Base-by-base conservation (phyloP, 2,888 invertebrate species). In the Phrixothrix hirtus region DNA sequence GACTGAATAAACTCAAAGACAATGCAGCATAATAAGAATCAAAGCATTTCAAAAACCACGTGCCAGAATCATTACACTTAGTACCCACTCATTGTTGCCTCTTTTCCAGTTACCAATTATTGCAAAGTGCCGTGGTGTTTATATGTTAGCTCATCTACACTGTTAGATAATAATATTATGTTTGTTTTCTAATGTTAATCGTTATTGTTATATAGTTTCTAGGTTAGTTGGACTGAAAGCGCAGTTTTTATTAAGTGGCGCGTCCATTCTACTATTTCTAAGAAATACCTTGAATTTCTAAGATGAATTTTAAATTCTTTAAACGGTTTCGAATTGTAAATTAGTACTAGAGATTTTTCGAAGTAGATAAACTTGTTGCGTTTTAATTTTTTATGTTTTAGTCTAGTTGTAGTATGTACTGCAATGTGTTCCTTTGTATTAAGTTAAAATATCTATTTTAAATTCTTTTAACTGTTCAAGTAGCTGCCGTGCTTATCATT, bases 131-230 rank as follows among this genome's bases (percentile, higher is more conserved):
- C 31, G 14, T 13, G 30, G 11, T 37, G 34, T 17, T 41, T 42
- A 13, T 42, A 21, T 17, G 14, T 39, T 35, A 42, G 29, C 35
- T 41, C 34, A 30, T 41, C 15, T 30, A 41, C 34, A 27, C 41
- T 35, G 26, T 36, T 37, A 38, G 32, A 38, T 38, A 31, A 38
- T 41, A 27, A 32, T 34, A 45, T 32, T 26, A 17, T 21, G 31
- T 45, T 32, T 32, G 38, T 42, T 36, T 39, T 42, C 21, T 47
- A 42, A 42, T 32, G 37, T 46, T 53, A 43, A 46, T 35, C 55
- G 60, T 60, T 58, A 60, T 52, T 61, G 61, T 61, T 61, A 59
- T 54, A 53, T 61, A 61, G 61, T 59, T 50, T 44, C 51, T 61
- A 61, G 57, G 59, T 30, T 57, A 45, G 43, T 26, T 43, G 54